Evolutionary conservation across 2,113 vertebrate genomes (phyloP), one percentile per base, ranked within the genome.

Genomic region (Phaetusa simplex): DNA sequence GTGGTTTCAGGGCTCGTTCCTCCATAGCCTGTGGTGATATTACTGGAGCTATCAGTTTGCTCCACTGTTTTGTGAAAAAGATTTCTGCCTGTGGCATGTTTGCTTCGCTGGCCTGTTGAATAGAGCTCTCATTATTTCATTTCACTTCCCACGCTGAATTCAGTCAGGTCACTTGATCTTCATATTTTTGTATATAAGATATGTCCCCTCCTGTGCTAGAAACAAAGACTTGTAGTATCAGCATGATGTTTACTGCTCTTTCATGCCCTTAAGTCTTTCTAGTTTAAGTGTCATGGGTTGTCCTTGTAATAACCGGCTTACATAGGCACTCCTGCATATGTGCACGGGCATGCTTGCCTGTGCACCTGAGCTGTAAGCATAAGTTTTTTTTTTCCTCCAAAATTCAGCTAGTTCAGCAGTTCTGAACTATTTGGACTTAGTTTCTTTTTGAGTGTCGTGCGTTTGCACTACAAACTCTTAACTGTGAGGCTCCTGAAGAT

Each of bases 21-120:
- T 43, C 12, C 6, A 0, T 1, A 4, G 47, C 17, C 12, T 36
- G 2, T 12, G 27, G 22, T 5, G 52, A 2, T 16, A 6, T 14
- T 27, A 2, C 15, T 5, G 9, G 13, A 26, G 4, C 0, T 30
- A 1, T 27, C 11, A 4, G 0, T 42, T 90, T 58, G 6, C 32
- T 64, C 32, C 36, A 7, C 6, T 42, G 30, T 23, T 34, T 9
- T 3, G 16, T 49, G 19, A 9, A 1, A 18, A n/a, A 32, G 23
- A 11, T 32, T 30, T 11, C 11, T 55, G 69, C 9, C 45, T 3
- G 8, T 12, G 66, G 49, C 22, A 3, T 3, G 1, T 45, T 74
- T 56, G 32, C 22, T 27, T 36, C 3, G 1, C n/a, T 38, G 8
- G 14, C 3, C 32, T 50, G 9, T 52, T 67, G 59, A 61, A 36